phyloP scores from a whole-genome alignment of 2,888 invertebrate genomes.

The Onthophagus sagittarius region DNA sequence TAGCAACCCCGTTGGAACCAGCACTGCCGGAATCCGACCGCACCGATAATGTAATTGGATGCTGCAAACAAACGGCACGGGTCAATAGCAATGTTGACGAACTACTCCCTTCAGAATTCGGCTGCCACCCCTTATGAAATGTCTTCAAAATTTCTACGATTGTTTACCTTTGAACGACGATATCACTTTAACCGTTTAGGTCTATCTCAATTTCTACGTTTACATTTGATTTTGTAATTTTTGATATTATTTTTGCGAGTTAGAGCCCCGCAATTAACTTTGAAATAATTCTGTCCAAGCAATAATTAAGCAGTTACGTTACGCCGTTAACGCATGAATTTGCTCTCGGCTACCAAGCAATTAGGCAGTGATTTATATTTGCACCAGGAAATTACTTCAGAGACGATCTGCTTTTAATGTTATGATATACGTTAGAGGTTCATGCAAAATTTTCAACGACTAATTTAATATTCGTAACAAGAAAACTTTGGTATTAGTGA shows the following conservation, averaged over 20 bases:
- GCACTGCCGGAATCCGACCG: background rate
- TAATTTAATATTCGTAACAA: background rate
- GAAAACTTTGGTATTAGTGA: background rate
- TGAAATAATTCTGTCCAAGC: background rate
- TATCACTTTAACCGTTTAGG: background rate
- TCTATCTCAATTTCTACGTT: no score
- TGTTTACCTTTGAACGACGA: background rate
- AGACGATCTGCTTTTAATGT: background rate
- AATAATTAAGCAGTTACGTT: background rate
- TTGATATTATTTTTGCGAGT: background rate
- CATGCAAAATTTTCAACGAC: background rate
- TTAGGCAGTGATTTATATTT: background rate
- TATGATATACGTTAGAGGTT: background rate
- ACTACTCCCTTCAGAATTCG: background rate
- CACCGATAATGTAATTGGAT: background rate
- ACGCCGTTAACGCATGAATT: background rate
- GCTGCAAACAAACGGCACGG: background rate
- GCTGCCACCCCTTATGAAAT: background rate
- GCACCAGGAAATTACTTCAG: background rate
- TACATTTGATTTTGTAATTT: background rate
- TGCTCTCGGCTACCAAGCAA: background rate
- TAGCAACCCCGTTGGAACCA: background rate
- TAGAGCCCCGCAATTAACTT: background rate
- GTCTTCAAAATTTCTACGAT: background rate
- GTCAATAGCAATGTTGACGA: background rate